These are phyloP conservation scores for Criorhina ranunculi DNA, from an alignment of 2,888 invertebrate species.

Conservation along the genomic window DNA sequence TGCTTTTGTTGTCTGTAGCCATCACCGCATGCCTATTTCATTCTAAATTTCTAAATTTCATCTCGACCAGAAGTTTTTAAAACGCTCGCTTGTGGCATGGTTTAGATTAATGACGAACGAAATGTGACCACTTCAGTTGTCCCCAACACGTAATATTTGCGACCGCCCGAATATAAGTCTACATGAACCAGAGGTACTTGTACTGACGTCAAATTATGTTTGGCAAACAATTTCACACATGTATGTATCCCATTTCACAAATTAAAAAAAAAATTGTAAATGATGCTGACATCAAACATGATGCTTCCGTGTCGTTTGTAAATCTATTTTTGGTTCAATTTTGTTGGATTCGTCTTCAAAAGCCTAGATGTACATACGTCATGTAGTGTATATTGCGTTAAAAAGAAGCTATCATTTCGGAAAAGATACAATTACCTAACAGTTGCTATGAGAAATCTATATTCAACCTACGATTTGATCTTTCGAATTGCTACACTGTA, in stretches of 20 bases:
- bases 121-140: no score
- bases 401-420: neutral
- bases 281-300: conserved; percentile 22
- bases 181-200: neutral
- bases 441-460: neutral
- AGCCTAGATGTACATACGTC: conserved; percentile 4
- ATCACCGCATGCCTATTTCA: no score
- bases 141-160: no score
- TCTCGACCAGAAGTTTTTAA: neutral
- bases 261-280: conserved; percentile 46
- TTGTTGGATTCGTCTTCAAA: neutral
- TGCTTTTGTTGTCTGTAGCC: no score
- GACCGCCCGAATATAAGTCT: neutral
- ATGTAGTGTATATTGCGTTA: neutral
- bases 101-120: neutral
- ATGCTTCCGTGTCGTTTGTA: neutral
- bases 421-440: neutral
- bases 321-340: conserved; percentile 21
- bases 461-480: neutral
- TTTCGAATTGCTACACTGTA: neutral
- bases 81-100: neutral
- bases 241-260: conserved; percentile 19
- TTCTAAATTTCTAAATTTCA: no score
- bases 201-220: conserved; percentile 16
- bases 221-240: conserved; percentile 18